phyloP scores from a whole-genome alignment of 2,797 vertebrate species.

The Silurus lanzhouensis region DNA sequence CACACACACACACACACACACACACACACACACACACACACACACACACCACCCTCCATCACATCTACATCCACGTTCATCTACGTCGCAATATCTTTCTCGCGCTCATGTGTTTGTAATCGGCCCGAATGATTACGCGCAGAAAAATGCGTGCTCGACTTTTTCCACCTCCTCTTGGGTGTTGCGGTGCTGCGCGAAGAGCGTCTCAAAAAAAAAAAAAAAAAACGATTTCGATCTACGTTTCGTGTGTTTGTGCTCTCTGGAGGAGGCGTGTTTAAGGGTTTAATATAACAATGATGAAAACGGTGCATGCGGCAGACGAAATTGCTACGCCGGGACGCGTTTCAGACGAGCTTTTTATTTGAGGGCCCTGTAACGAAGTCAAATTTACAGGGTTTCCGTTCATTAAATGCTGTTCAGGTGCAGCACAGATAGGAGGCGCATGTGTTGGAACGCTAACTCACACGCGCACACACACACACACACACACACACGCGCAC shows the following conservation, averaged over 20 bases:
- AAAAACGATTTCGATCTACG: constrained; percentile 55
- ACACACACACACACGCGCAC: too few species aligned
- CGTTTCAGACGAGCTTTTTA: constrained; percentile 58
- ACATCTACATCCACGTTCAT: neutral
- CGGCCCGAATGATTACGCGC: constrained; percentile 48
- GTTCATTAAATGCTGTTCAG: constrained; percentile 64
- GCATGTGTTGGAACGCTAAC: neutral
- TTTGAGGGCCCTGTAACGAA: constrained; percentile 63
- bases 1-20: too few species aligned
- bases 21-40: too few species aligned
- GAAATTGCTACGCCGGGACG: constrained; percentile 53
- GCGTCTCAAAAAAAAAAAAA: constrained; percentile 33
- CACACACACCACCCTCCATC: neutral
- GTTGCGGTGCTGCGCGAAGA: constrained; percentile 51
- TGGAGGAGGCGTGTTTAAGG: constrained; percentile 50
- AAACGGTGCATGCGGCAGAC: constrained; percentile 50
- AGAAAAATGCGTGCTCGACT: constrained; percentile 55
- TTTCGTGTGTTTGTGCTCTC: constrained; percentile 54
- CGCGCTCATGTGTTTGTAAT: constrained; percentile 60
- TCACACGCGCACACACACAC: neutral
- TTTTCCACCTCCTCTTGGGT: constrained; percentile 58
- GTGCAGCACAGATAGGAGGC: constrained; percentile 58
- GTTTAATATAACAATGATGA: constrained; percentile 70
- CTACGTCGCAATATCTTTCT: constrained; percentile 38
- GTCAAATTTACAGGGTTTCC: constrained; percentile 69